These are phyloP conservation scores for Amyelois transitella DNA, from an alignment of 1,140 invertebrate species.

Conservation along the genomic window DNA sequence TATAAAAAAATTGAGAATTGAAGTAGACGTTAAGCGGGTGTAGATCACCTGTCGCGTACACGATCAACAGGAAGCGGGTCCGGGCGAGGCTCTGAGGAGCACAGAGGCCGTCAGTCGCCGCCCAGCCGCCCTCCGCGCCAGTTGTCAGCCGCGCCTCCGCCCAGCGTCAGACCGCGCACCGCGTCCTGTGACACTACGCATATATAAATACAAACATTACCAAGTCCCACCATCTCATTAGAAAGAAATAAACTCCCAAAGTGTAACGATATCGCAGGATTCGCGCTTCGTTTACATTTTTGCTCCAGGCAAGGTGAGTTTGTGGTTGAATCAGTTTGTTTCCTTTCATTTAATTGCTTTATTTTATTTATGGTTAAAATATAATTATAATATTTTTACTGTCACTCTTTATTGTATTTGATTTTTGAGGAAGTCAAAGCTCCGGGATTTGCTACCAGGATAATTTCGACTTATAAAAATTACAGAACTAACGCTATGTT, in stretches of 20 bases:
- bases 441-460: too few relatives aligned
- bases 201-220: background rate
- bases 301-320: constrained; percentile 32
- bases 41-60: constrained; percentile 65
- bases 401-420: too few relatives aligned
- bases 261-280: constrained; percentile 28
- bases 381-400: too few relatives aligned
- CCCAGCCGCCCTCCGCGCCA: constrained; percentile 58
- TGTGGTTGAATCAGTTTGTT: background rate
- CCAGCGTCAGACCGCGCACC: constrained; percentile 19
- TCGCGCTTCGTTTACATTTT: constrained; percentile 21
- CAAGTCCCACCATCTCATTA: background rate
- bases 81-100: constrained; percentile 53
- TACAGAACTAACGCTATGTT: too few relatives aligned
- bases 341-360: background rate
- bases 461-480: too few relatives aligned
- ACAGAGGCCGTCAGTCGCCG: constrained; percentile 55
- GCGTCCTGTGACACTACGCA: constrained; percentile 9
- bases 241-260: constrained; percentile 25
- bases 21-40: constrained; percentile 27
- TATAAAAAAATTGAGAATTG: background rate
- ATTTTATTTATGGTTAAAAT: too few relatives aligned
- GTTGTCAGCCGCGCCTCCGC: constrained; percentile 10
- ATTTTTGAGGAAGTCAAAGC: too few relatives aligned
- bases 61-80: constrained; percentile 65